Base-by-base conservation (phyloP, 2,113 vertebrate species). In the Halichoeres trimaculatus region DNA sequence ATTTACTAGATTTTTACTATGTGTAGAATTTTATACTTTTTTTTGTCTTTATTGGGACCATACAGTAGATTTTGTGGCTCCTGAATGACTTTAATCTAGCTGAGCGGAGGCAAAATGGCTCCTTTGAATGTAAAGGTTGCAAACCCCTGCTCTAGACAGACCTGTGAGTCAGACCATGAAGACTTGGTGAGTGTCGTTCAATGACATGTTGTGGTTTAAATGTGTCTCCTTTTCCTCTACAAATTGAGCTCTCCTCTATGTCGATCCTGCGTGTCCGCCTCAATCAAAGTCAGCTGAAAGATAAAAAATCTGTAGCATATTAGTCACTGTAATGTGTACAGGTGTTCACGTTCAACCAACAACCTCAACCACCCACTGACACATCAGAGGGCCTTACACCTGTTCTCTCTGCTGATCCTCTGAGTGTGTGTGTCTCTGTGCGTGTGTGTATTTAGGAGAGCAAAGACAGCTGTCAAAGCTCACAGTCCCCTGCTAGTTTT, bases 401-500 rank as follows among this genome's bases (percentile, higher is more conserved):
- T 89, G 86, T 83, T 83, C 10, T 0, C 35, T 10, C 6, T 59
- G 59, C 7, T 22, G 45, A 41, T 20, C 19, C 16, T 70, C 16
- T 41, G 38, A 19, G 48, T 64, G 22, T 50, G 38, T 65, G 62
- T 69, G 60, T 78, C 16, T 70, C 60, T 24, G 35, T 58, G 62
- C 59, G 64, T 34, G 47, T 59, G 43, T 63, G 73, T 65, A 73
- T 72, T 52, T 66, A 35, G 66, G 59, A 55, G 65, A 81, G 74
- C 61, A 68, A 73, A 40, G 87, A 83, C 90, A 90, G 83, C 89
- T 93, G 90, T 90, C 84, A 84, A 87, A 92, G 74, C 88, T 91
- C 81, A 68, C 89, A 90, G 74, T 84, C 70, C 61, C 53, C 40
- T 88, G 86, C 81, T 84, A 92, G 76, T 85, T 91, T 82, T 88